Conservation (phyloP, 1,140 invertebrate species). For the Bicyclus anynana region DNA sequence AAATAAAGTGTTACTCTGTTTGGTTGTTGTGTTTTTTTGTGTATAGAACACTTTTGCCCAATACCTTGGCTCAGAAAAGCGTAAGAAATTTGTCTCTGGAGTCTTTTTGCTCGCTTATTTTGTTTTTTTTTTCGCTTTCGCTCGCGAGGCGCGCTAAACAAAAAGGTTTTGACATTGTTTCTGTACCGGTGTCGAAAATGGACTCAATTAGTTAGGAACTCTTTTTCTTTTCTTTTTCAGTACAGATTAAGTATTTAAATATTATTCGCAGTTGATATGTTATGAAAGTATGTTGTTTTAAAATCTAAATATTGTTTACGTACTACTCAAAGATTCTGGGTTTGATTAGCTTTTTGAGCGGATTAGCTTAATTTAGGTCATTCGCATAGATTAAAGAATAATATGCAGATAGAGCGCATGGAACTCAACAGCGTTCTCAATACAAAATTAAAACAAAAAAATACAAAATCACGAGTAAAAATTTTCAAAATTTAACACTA, state of each 20-base stretch:
- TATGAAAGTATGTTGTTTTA: no score
- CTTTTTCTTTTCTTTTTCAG: background rate
- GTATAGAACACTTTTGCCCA: conserved; percentile 2
- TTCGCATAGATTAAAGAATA: no score
- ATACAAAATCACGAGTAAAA: no score
- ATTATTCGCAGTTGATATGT: no score
- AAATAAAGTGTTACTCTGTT: background rate
- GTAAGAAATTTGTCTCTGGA: conserved; percentile 63
- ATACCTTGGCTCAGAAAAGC: conserved; percentile 41
- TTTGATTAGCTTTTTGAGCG: no score
- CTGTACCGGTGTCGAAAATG: conserved; percentile 45
- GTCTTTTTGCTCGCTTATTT: conserved; percentile 37
- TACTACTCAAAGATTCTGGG: no score
- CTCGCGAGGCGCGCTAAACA: conserved; percentile 38
- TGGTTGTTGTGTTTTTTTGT: background rate
- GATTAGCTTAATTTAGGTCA: no score
- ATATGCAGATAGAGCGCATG: no score
- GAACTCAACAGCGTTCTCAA: no score
- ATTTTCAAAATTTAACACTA: no score
- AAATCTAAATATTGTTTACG: no score
- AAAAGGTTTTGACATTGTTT: conserved; percentile 64
- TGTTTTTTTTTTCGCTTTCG: conserved; percentile 33
- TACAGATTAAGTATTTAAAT: background rate
- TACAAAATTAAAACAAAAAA: no score
- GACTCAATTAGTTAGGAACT: conserved; percentile 46